Evolutionary conservation across 2,113 vertebrate genomes (phyloP).

Genomic region (Grantiella picta): DNA sequence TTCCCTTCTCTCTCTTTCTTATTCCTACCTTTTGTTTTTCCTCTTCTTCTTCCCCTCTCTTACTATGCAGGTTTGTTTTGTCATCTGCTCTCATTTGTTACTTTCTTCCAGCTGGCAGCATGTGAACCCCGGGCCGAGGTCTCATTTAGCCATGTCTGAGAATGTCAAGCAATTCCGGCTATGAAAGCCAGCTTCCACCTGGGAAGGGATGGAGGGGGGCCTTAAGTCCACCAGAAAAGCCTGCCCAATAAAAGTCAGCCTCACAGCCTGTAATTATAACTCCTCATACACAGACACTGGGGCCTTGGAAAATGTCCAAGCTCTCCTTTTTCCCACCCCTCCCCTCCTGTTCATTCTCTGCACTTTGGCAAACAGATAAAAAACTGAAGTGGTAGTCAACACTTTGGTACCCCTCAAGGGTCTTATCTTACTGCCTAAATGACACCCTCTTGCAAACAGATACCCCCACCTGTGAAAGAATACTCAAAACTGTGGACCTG

Average conservation of each 20-base stretch:
- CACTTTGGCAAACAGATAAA: background rate
- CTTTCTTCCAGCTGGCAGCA: constrained; percentile 49
- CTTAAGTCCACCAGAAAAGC: constrained; percentile 52
- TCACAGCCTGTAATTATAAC: constrained; percentile 53
- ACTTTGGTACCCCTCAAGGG: background rate
- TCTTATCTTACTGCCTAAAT: background rate
- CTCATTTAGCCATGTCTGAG: constrained; percentile 14
- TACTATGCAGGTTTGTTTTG: constrained; percentile 30
- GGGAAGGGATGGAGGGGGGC: constrained; percentile 16
- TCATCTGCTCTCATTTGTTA: constrained; percentile 56
- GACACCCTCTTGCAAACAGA: background rate
- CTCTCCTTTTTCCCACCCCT: background rate
- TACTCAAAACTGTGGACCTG: background rate
- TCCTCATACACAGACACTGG: constrained; percentile 41
- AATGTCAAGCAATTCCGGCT: constrained; percentile 37
- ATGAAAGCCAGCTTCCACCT: constrained; percentile 52
- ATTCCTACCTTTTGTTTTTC: constrained; percentile 50
- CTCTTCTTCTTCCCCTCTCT: constrained; percentile 43
- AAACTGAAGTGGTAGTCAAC: constrained; percentile 1
- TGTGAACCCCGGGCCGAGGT: background rate
- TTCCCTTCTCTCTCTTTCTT: background rate
- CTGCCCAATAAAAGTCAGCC: constrained; percentile 68
- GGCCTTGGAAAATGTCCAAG: constrained; percentile 65
- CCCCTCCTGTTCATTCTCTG: background rate
- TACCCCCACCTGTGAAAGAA: background rate